These are phyloP conservation scores for Cherax destructor DNA, from an alignment of 1,140 invertebrate genomes.

Conservation along the genomic window DNA sequence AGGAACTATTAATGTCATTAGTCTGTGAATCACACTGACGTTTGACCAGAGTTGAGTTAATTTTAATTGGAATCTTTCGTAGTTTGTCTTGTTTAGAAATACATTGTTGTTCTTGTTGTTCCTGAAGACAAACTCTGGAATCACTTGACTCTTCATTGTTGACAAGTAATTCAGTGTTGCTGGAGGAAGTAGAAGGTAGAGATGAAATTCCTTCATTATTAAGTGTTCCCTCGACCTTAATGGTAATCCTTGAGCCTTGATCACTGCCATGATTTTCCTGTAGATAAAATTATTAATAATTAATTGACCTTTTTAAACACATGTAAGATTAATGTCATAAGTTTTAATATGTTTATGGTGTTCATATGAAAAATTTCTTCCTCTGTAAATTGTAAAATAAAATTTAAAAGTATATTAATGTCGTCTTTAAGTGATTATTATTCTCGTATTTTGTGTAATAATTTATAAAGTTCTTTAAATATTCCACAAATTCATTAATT, in stretches of 20 bases:
- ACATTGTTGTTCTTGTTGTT: not conserved
- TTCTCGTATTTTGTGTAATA: no score
- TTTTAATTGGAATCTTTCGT: not conserved
- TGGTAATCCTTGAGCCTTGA: not conserved
- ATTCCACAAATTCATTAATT: no score
- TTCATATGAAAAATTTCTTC: no score
- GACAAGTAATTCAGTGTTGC: not conserved
- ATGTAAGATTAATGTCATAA: no score
- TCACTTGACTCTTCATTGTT: not conserved
- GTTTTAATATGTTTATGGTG: no score
- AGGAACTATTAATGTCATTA: not conserved
- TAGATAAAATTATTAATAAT: not conserved
- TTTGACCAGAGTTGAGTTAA: not conserved
- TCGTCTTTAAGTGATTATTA: no score
- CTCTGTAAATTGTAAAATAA: no score
- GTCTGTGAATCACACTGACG: not conserved
- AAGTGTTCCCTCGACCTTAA: not conserved
- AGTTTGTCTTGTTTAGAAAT: not conserved
- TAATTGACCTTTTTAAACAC: no score
- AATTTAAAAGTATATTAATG: no score
- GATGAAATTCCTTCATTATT: not conserved
- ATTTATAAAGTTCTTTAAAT: no score
- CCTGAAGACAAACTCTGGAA: not conserved
- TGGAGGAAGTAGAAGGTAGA: not conserved
- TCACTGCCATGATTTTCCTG: not conserved